phyloP scores from a whole-genome alignment of 2,888 invertebrate species.

The Drosophila fungiperda region DNA sequence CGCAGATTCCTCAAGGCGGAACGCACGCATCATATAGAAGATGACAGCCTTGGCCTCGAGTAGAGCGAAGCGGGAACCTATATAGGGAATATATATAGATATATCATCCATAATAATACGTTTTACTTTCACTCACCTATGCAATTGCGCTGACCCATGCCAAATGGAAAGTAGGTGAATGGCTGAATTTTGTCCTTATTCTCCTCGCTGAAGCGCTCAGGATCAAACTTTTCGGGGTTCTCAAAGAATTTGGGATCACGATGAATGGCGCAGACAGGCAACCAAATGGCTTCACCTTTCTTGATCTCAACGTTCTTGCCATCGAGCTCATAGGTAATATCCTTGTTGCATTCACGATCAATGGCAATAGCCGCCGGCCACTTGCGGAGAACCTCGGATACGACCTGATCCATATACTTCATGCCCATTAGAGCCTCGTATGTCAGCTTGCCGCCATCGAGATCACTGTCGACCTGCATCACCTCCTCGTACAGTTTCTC shows the following conservation, averaged over 20 bases:
- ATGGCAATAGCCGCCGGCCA: slow-evolving; percentile 86
- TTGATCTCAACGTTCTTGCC: slow-evolving; percentile 77
- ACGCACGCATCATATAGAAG: slow-evolving; percentile 79
- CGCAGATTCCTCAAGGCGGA: slow-evolving; percentile 67
- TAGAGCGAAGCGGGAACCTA: slow-evolving; percentile 83
- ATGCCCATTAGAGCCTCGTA: slow-evolving; percentile 87
- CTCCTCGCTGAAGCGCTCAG: slow-evolving; percentile 87
- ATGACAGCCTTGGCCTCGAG: slow-evolving; percentile 83
- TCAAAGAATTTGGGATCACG: slow-evolving; percentile 86
- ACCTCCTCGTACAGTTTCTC: slow-evolving; percentile 87
- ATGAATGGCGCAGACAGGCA: slow-evolving; percentile 86
- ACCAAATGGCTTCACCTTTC: slow-evolving; percentile 71
- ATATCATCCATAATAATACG: neutral
- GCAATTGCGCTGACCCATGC: slow-evolving; percentile 88
- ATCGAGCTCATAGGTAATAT: slow-evolving; percentile 84
- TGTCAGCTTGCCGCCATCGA: slow-evolving; percentile 85
- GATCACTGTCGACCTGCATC: slow-evolving; percentile 84
- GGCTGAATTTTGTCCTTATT: slow-evolving; percentile 86
- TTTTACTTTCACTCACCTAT: slow-evolving; percentile 85
- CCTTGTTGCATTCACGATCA: slow-evolving; percentile 86
- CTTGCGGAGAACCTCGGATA: slow-evolving; percentile 86
- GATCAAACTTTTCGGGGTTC: slow-evolving; percentile 87
- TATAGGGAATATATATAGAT: neutral
- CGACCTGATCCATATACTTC: slow-evolving; percentile 87
- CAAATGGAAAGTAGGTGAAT: slow-evolving; percentile 86